Evolutionary conservation across 2,888 invertebrate species (phyloP).

Genomic region (Pyrochroa serraticornis): DNA sequence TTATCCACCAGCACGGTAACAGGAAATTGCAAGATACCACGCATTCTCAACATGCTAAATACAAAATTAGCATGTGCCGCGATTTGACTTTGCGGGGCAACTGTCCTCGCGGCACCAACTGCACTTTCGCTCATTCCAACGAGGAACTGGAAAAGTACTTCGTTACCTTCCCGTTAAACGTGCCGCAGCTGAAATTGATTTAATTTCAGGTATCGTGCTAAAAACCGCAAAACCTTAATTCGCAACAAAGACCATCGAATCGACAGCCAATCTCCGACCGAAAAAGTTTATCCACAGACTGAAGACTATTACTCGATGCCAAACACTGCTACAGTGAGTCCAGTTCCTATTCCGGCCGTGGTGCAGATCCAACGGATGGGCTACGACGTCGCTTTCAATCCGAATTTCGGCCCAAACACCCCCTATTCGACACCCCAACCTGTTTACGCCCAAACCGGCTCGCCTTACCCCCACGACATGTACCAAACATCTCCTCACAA

Average conservation of each 20-base stretch:
- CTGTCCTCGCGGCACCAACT: constrained; percentile 85
- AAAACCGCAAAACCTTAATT: constrained; percentile 65
- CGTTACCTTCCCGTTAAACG: background rate
- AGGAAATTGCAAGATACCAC: constrained; percentile 67
- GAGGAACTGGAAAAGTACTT: constrained; percentile 84
- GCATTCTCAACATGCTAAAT: constrained; percentile 71
- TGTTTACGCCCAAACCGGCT: constrained; percentile 42
- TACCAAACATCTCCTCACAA: constrained; percentile 33
- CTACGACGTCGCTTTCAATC: constrained; percentile 50
- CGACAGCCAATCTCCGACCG: constrained; percentile 52
- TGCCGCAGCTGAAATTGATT: background rate
- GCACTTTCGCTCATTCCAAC: constrained; percentile 91
- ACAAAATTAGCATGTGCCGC: constrained; percentile 90
- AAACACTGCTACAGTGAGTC: constrained; percentile 43
- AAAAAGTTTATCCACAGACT: constrained; percentile 45
- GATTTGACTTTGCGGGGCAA: constrained; percentile 79
- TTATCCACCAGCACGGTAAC: constrained; percentile 76
- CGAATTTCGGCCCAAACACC: constrained; percentile 22
- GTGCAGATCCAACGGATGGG: constrained; percentile 51
- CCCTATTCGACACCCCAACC: constrained; percentile 48
- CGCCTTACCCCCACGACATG: constrained; percentile 35
- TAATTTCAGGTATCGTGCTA: constrained; percentile 64
- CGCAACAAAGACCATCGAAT: constrained; percentile 49
- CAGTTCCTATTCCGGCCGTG: constrained; percentile 51
- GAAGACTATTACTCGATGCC: constrained; percentile 53